phyloP scores from a whole-genome alignment of 1,140 invertebrate species.

The Zophobas atratus region DNA sequence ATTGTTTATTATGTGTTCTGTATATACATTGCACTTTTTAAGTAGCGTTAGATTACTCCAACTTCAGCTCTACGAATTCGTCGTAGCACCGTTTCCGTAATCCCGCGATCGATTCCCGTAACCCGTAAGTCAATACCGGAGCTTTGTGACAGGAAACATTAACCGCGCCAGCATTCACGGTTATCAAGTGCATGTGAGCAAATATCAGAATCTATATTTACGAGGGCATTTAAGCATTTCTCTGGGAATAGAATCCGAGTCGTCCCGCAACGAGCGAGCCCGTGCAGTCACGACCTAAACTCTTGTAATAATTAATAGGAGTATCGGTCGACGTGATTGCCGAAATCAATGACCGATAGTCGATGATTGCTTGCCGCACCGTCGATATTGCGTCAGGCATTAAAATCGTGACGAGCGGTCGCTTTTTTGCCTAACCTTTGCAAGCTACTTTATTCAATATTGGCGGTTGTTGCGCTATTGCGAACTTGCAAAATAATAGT shows the following conservation, averaged over 20 bases:
- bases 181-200: constrained; percentile 1
- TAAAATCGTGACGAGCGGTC: not conserved
- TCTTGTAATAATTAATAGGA: constrained; percentile 32
- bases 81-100: not conserved
- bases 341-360: constrained; percentile 13
- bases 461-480: too few relatives aligned
- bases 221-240: too few relatives aligned
- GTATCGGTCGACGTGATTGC: not conserved
- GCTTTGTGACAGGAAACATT: constrained; percentile 11
- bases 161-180: not conserved
- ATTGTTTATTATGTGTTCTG: too few relatives aligned
- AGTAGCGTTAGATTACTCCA: too few relatives aligned
- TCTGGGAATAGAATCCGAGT: not conserved
- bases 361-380: not conserved
- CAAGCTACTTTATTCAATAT: not conserved
- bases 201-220: not conserved
- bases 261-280: not conserved
- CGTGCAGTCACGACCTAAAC: not conserved
- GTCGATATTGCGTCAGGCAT: not conserved
- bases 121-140: not conserved
- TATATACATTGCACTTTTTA: too few relatives aligned
- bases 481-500: not conserved
- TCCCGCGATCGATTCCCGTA: constrained; percentile 6
- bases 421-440: not conserved
- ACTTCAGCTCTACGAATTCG: constrained; percentile 3